Conservation (phyloP, 2,797 vertebrate genomes). For the Poeciliopsis presidionis region DNA sequence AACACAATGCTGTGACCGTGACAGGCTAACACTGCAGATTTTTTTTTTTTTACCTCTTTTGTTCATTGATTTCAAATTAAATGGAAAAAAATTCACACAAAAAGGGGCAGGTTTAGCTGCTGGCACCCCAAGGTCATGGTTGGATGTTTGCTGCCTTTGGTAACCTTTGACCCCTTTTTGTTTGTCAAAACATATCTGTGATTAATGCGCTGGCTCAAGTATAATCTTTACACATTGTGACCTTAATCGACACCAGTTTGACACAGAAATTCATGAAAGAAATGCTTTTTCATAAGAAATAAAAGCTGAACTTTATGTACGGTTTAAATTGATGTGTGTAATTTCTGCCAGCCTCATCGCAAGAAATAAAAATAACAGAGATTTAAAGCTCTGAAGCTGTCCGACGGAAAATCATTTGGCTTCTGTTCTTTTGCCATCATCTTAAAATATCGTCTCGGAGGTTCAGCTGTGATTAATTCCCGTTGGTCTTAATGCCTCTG, state of each 20-base stretch:
- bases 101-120: background rate
- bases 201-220: background rate
- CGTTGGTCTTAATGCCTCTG: conserved; percentile 27
- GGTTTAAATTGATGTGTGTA: background rate
- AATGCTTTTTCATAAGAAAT: background rate
- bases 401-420: conserved; percentile 18
- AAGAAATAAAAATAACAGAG: conserved; percentile 9
- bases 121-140: background rate
- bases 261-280: background rate
- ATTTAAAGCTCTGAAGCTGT: background rate
- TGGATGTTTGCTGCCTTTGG: background rate
- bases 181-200: background rate
- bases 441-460: conserved; percentile 35
- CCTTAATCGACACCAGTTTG: background rate
- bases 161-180: background rate
- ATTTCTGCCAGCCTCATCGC: background rate
- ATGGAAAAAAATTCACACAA: background rate
- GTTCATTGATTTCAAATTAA: background rate
- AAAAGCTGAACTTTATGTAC: background rate
- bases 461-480: conserved; percentile 42
- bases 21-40: background rate
- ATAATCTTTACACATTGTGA: background rate
- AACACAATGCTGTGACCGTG: background rate
- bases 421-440: conserved; percentile 25
- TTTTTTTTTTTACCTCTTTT: background rate